Conservation (phyloP, 1,140 invertebrate species). For the Ceratosolen fusciceps region DNA sequence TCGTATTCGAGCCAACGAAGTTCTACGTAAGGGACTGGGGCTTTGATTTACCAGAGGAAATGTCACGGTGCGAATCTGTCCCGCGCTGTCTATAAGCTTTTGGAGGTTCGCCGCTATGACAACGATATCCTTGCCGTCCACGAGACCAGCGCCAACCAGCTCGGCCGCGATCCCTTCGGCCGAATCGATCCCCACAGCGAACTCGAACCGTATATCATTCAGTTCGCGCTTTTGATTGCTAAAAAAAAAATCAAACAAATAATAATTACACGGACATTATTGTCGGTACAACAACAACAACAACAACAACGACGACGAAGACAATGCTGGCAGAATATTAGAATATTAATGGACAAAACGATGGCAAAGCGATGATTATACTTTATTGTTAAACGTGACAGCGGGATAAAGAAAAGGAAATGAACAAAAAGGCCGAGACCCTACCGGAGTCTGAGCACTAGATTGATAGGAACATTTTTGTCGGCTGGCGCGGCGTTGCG, state of each 20-base stretch:
- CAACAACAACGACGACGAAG: too few species aligned
- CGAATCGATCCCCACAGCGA: slow-evolving; percentile 90
- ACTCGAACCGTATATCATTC: slow-evolving; percentile 98
- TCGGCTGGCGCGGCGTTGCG: slow-evolving; percentile 58
- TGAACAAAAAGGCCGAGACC: too few species aligned
- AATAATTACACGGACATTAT: too few species aligned
- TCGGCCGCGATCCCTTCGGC: slow-evolving; percentile 95
- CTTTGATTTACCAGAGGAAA: slow-evolving; percentile 95
- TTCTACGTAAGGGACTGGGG: too few species aligned
- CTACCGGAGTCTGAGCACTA: slow-evolving; percentile 86
- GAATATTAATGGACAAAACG: too few species aligned
- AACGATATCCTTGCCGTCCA: slow-evolving; percentile 91
- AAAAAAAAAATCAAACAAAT: too few species aligned
- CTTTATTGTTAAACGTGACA: too few species aligned
- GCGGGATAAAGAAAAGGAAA: neutral
- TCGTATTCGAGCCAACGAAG: too few species aligned
- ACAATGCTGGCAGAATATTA: too few species aligned
- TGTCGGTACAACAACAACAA: too few species aligned
- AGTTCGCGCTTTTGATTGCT: slow-evolving; percentile 92
- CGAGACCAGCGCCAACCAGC: slow-evolving; percentile 93
- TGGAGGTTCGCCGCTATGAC: slow-evolving; percentile 93
- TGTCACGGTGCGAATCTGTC: slow-evolving; percentile 78
- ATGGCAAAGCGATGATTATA: too few species aligned
- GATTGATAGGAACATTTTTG: slow-evolving; percentile 76
- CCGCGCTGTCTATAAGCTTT: slow-evolving; percentile 85